Evolutionary conservation across 1,140 invertebrate genomes (phyloP), one percentile per base, ranked within the genome.

Genomic region (Hypothenemus hampei): DNA sequence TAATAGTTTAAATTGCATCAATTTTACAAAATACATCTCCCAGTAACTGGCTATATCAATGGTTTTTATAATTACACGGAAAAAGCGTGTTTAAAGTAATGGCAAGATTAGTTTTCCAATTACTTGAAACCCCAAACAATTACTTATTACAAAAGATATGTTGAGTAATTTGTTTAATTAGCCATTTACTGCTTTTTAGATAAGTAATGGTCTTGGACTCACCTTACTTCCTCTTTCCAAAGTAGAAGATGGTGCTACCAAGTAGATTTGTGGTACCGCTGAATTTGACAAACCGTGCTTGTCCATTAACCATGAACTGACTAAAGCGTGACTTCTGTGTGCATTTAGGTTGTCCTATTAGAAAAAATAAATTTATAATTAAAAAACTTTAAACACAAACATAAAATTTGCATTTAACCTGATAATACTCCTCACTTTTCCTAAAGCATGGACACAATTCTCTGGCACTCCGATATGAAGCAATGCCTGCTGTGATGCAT

Each of bases 371-470:
- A 41, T 41, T 43, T 16, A 53, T 37, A 37, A 16, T 11, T 15
- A 11, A 37, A 7, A n/a, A 11, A 37, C 7, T 11, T 1, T 29
- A 45, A 31, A 45, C 26, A 13, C 8, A 18, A 43, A 2, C 19
- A 48, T 21, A 21, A 29, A 47, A 24, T 29, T 39, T 40, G 16
- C 8, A 13, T 3, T 39, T 10, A 10, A 56, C 59, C 16, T 59
- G 47, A 37, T 59, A 59, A 11, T 59, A 39, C 18, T 65, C 63
- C 8, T 72, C 73, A 54, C 72, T 70, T 19, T 69, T 71, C 5
- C 70, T 63, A 64, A 79, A 74, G 65, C 78, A 81, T 13, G 78
- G 72, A 59, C 79, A 81, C 4, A 81, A 68, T 7, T 74, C 69
- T 59, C 73, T 69, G 16, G 78, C 76, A 19, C 77, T 70, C 60